Evolutionary conservation across 2,113 vertebrate species (phyloP).

Genomic region (Panurus biarmicus): DNA sequence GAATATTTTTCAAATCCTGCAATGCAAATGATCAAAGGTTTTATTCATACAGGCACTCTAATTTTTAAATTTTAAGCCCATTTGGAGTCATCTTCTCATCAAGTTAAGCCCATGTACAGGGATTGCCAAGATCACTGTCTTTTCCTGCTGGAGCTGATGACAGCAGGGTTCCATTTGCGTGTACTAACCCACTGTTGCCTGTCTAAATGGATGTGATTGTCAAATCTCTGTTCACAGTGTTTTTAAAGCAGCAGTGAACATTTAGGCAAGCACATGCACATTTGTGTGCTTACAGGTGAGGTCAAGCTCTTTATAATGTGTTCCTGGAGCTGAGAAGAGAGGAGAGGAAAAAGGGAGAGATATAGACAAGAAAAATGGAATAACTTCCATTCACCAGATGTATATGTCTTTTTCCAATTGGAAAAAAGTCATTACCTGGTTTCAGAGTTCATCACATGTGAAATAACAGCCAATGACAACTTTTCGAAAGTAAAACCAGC

Average conservation of each 20-base stretch:
- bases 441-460: background rate
- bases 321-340: background rate
- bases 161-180: background rate
- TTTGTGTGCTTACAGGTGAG: background rate
- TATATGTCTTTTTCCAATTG: background rate
- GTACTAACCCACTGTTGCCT: background rate
- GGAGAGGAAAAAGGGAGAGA: background rate
- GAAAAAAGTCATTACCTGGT: background rate
- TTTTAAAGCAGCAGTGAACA: background rate
- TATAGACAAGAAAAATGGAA: background rate
- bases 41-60: background rate
- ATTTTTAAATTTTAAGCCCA: background rate
- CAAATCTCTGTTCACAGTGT: background rate
- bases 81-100: background rate
- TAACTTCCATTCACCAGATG: background rate
- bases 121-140: background rate
- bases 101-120: background rate
- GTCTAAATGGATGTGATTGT: background rate
- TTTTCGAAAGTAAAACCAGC: background rate
- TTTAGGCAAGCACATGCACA: background rate
- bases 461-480: background rate
- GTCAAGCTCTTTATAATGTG: background rate
- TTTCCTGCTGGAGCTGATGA: background rate
- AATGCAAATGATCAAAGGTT: background rate
- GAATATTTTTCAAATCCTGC: background rate